Percentiles rank a stretch among this genome's conserved stretches.
Evolutionary conservation across 35 echinoderm and acorn worm species (phyloP).

Genomic region (Eucidaris tribuloides): DNA sequence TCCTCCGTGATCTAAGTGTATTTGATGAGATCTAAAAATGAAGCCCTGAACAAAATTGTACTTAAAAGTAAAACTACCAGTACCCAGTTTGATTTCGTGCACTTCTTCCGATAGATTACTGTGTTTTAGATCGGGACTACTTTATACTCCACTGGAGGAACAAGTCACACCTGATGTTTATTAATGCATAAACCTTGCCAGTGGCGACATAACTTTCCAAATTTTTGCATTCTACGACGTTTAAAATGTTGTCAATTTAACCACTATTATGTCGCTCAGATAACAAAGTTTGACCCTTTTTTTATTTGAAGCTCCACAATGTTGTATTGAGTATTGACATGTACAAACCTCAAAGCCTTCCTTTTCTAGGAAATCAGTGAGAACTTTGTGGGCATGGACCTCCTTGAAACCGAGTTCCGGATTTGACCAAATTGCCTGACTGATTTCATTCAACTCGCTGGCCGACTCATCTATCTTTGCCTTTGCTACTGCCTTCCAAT

Average conservation of each 20-base stretch:
- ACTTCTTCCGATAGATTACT: no score
- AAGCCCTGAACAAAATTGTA: no score
- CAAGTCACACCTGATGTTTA: background rate
- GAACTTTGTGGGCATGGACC: slow-evolving; percentile 76
- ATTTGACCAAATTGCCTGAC: slow-evolving; percentile 87
- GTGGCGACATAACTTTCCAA: background rate
- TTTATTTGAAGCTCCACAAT: background rate
- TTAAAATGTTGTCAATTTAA: no score
- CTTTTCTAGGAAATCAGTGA: slow-evolving; percentile 89
- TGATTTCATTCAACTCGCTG: slow-evolving; percentile 49
- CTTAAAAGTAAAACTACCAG: no score
- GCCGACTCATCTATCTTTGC: slow-evolving; percentile 66
- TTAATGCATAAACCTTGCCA: background rate
- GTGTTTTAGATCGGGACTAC: no score
- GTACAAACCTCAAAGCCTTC: slow-evolving; percentile 83
- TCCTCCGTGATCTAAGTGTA: no score
- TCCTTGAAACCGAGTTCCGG: slow-evolving; percentile 84
- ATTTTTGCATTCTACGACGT: background rate
- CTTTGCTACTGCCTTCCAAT: slow-evolving; percentile 34
- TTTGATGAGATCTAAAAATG: no score
- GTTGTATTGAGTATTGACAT: background rate
- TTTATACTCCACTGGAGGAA: no score
- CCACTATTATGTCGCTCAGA: no score
- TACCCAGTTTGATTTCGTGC: no score
- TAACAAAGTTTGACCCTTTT: background rate